Conservation (phyloP, 2,113 vertebrate species). For the Bubo bubo region DNA sequence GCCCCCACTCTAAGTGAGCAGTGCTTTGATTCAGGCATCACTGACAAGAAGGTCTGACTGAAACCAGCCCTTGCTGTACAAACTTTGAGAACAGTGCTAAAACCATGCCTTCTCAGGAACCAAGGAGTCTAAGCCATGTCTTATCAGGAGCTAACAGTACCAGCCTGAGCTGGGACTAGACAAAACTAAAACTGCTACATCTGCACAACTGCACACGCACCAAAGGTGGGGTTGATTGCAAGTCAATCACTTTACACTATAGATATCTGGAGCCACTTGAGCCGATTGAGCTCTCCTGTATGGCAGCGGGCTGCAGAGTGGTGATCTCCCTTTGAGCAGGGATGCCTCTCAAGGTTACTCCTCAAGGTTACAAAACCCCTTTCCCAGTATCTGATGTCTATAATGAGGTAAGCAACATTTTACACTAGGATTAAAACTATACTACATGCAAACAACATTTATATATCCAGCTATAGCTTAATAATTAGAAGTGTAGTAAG, state of each 20-base stretch:
- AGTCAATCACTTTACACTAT: neutral
- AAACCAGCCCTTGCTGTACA: neutral
- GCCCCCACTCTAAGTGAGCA: neutral
- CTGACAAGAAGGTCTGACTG: neutral
- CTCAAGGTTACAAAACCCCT: neutral
- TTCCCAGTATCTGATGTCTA: neutral
- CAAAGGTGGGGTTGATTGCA: rapidly evolving
- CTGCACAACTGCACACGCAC: neutral
- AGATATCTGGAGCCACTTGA: rapidly evolving
- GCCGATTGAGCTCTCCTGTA: neutral
- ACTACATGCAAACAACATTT: neutral
- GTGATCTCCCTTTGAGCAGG: neutral
- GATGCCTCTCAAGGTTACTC: neutral
- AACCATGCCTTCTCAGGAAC: neutral
- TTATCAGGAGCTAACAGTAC: neutral
- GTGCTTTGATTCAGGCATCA: neutral
- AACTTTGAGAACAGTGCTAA: neutral
- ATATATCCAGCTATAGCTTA: neutral
- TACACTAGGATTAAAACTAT: neutral
- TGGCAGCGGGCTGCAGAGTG: rapidly evolving
- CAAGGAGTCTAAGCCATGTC: rapidly evolving
- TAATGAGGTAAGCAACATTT: rapidly evolving
- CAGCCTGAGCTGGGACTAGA: neutral
- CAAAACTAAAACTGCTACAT: neutral
- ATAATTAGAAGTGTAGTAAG: neutral